A percentile compares a stretch with the other conserved stretches of the same genome.
These are phyloP conservation scores for Sinotaia quadrata DNA, from an alignment of 2,888 invertebrate genomes.

Conservation along the genomic window DNA sequence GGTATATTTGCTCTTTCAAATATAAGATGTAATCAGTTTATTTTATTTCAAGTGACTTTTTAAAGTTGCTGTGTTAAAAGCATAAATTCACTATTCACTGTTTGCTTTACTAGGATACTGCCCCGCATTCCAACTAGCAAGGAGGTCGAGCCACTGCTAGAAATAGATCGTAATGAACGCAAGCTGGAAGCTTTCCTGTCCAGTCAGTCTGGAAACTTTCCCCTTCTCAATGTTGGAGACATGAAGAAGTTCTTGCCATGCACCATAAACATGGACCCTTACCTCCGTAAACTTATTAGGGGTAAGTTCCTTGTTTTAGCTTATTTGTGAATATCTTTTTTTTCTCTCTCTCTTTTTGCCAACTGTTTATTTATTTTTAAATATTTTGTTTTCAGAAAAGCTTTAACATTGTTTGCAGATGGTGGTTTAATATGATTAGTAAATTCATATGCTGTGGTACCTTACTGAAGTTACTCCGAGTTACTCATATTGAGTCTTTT, in stretches of 20 bases:
- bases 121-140: conserved; percentile 82
- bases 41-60: neutral
- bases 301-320: conserved; percentile 78
- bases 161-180: conserved; percentile 93
- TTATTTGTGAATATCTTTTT: neutral
- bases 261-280: conserved; percentile 98
- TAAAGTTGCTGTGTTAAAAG: neutral
- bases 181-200: conserved; percentile 94
- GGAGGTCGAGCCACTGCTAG: conserved; percentile 90
- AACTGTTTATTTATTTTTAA: no score
- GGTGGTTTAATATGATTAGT: no score
- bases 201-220: conserved; percentile 77
- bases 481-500: no score
- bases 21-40: neutral
- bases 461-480: no score
- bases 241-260: conserved; percentile 96
- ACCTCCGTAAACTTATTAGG: conserved; percentile 95
- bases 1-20: neutral
- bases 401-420: no score
- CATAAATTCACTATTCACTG: neutral
- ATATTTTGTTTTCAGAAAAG: no score
- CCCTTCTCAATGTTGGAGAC: conserved; percentile 73
- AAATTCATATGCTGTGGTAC: no score
- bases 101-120: conserved; percentile 42
- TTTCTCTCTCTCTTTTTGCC: neutral